Base-by-base conservation (phyloP, 1,140 invertebrate genomes). In the Brachionus angularis region DNA sequence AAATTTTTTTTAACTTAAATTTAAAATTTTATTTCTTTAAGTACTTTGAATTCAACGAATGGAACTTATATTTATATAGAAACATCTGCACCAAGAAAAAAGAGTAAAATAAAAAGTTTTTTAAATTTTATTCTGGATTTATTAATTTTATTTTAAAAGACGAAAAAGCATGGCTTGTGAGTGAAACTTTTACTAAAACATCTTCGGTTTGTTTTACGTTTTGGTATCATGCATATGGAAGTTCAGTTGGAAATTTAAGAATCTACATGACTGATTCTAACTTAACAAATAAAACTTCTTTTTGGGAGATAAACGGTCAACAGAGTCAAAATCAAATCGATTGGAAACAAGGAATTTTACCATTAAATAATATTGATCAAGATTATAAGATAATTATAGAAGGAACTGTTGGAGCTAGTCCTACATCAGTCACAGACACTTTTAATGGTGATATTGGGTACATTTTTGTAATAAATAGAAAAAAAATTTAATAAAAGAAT, bases 181-280 rank as follows among this genome's bases (percentile, higher is more conserved):
- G 58, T 12, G 58, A 64, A 47, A 46, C 62, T 7, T 73, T 74
- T 39, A 58, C 36, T 21, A 23, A 39, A 27, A 31, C 21, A 58
- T 58, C n/a, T n/a, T n/a, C 53, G 14, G 29, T 46, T 10, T 70
- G 67, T 31, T 52, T 70, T 10, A 47, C 23, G 21, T 70, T 70
- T 44, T 50, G 46, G 69, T 73, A 73, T 53, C 55, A 73, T 31
- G 52, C 52, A 23, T 71, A 73, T 52, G 72, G 72, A 14, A 39
- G 42, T 2, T 55, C 39, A 14, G 72, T 73, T 14, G 72, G 72
- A n/a, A 53, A 50, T 10, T 73, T 79, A 7, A 78, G 72, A 67
- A 73, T 79, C 25, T 4, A 75, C 73, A 46, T 73, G 76, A 71
- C 47, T 72, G 5, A 76, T 76, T 55, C 75, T 73, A 46, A 72